phyloP scores from a whole-genome alignment of 1,140 invertebrate genomes.

The Ips nitidus region DNA sequence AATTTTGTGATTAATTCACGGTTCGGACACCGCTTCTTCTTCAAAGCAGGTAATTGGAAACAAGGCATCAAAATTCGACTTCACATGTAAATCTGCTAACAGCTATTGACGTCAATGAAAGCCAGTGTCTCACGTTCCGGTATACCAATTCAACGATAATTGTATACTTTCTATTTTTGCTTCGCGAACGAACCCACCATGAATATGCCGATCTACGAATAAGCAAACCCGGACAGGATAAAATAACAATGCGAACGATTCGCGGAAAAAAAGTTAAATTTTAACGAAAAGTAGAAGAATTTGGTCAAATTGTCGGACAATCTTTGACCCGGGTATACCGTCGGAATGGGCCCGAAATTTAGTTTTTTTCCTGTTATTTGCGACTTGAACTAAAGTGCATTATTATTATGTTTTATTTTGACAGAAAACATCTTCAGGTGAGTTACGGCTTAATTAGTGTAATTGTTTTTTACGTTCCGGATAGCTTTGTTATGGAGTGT shows the following conservation, averaged over 20 bases:
- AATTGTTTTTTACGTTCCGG: not conserved
- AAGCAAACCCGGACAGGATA: not conserved
- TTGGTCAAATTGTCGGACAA: not conserved
- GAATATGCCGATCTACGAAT: not conserved
- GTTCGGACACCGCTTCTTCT: too few species aligned
- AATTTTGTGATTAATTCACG: too few species aligned
- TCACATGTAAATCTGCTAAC: slow-evolving; percentile 20
- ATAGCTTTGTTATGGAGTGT: too few species aligned
- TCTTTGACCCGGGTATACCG: not conserved
- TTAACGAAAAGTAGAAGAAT: slow-evolving; percentile 2
- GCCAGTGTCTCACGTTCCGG: slow-evolving; percentile 24
- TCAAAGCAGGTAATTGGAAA: too few species aligned
- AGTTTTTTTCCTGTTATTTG: not conserved
- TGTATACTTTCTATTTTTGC: slow-evolving; percentile 29
- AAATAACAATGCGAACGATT: not conserved
- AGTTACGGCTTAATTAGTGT: slow-evolving; percentile 1
- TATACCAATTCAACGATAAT: slow-evolving; percentile 1
- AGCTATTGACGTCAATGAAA: slow-evolving; percentile 31
- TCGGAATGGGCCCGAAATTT: not conserved
- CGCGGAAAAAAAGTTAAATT: slow-evolving; percentile 1
- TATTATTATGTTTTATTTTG: slow-evolving; percentile 1
- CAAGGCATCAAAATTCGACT: slow-evolving; percentile 7
- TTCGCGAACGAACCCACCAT: slow-evolving; percentile 1
- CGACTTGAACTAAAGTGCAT: not conserved
- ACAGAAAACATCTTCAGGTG: slow-evolving; percentile 5